Conservation (phyloP, 2,113 vertebrate genomes). For the Ploceus nigricollis region DNA sequence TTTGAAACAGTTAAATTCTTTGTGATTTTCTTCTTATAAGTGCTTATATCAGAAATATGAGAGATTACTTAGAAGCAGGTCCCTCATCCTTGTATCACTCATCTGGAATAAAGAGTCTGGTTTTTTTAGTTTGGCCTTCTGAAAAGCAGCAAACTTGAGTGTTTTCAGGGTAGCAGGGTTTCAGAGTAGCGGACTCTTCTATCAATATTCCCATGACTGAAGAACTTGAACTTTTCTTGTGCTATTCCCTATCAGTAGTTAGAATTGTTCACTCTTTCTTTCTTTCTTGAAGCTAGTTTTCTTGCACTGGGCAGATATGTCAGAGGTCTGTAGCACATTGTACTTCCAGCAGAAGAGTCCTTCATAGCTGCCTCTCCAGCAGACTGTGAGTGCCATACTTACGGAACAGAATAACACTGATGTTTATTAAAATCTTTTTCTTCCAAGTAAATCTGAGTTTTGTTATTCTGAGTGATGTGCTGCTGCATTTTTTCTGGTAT, state of each 20-base stretch:
- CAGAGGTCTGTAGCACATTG: neutral
- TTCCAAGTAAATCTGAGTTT: neutral
- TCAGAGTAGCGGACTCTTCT: neutral
- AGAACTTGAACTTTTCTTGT: neutral
- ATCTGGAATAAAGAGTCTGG: neutral
- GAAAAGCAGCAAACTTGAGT: neutral
- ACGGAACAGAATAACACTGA: rapidly evolving
- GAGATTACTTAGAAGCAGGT: neutral
- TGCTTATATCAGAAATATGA: neutral
- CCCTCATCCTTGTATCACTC: neutral
- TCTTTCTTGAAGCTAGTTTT: neutral
- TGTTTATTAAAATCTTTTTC: neutral
- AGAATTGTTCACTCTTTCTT: neutral
- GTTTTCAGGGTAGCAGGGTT: neutral
- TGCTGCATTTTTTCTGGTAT: neutral
- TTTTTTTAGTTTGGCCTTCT: neutral
- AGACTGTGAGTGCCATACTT: neutral
- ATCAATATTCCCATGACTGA: neutral
- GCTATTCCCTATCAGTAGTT: neutral
- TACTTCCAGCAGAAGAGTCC: neutral
- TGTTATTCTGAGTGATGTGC: neutral
- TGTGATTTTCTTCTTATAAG: neutral
- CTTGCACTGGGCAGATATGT: neutral
- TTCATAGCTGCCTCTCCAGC: neutral
- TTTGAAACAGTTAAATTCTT: neutral